phyloP scores from a whole-genome alignment of 1,140 invertebrate genomes.

The Ephestia elutella region DNA sequence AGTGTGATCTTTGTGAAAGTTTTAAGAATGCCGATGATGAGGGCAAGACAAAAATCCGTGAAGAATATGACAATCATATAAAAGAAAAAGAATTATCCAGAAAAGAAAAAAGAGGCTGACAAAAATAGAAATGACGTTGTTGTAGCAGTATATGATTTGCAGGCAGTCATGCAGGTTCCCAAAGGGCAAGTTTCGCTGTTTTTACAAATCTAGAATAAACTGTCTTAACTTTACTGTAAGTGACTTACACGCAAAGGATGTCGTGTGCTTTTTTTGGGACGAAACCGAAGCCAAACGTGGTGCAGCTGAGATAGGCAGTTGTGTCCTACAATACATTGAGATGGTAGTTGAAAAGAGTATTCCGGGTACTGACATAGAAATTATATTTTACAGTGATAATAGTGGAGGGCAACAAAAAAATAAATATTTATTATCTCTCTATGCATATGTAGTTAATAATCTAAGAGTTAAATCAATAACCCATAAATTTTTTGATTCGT shows the following conservation, averaged over 20 bases:
- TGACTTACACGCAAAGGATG: conserved; percentile 34
- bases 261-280: conserved; percentile 39
- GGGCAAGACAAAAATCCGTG: conserved; percentile 15
- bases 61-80: conserved; percentile 19
- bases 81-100: conserved; percentile 30
- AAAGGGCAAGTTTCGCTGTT: conserved; percentile 32
- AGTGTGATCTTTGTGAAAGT: conserved; percentile 43
- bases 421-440: conserved; percentile 18
- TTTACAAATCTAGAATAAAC: conserved; percentile 39
- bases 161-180: conserved; percentile 36
- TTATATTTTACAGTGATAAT: conserved; percentile 49
- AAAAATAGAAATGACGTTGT: conserved; percentile 29
- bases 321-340: conserved; percentile 27
- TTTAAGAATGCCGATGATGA: conserved; percentile 33
- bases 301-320: conserved; percentile 37
- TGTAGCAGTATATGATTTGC: conserved; percentile 46
- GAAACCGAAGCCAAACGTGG: conserved; percentile 36
- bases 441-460: conserved; percentile 29
- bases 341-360: conserved; percentile 5
- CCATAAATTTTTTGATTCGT: conserved; percentile 34
- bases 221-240: conserved; percentile 42
- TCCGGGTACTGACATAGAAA: conserved; percentile 25
- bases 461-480: conserved; percentile 34
- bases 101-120: conserved; percentile 23
- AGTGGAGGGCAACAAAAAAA: conserved; percentile 53